phyloP scores from a whole-genome alignment of 2,113 vertebrate species.

The Hystrix brachyura region DNA sequence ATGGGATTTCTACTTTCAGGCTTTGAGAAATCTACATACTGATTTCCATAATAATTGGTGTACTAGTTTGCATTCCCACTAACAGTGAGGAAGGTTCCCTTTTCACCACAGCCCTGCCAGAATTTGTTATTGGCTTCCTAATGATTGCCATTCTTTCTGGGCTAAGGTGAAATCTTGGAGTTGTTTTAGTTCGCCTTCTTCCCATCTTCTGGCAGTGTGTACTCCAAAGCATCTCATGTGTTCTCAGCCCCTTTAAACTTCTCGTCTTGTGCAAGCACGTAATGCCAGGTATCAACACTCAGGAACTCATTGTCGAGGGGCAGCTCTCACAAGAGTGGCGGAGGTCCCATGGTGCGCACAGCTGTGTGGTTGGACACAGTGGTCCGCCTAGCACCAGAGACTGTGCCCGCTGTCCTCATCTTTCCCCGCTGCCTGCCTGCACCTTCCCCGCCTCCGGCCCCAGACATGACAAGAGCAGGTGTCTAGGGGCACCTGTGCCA shows the following conservation, averaged over 20 bases:
- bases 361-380: not conserved
- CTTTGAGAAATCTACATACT: no score
- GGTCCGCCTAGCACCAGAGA: not conserved
- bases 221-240: not conserved
- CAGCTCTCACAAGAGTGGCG: not conserved
- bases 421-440: not conserved
- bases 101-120: no score
- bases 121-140: no score
- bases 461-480: not conserved
- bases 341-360: not conserved
- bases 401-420: not conserved
- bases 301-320: fast-evolving
- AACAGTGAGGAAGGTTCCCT: no score
- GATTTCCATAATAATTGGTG: no score
- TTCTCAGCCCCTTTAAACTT: not conserved
- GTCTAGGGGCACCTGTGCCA: not conserved
- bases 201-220: not conserved
- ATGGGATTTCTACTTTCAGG: no score
- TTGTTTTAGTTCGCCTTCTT: not conserved
- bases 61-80: no score
- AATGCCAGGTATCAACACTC: not conserved
- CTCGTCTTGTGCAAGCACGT: not conserved
- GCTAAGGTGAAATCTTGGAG: not conserved
- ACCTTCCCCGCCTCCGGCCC: not conserved
- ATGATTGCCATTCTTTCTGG: no score